These are phyloP conservation scores for Leucoraja erinaceus DNA, from an alignment of 2,113 vertebrate species.

Conservation along the genomic window DNA sequence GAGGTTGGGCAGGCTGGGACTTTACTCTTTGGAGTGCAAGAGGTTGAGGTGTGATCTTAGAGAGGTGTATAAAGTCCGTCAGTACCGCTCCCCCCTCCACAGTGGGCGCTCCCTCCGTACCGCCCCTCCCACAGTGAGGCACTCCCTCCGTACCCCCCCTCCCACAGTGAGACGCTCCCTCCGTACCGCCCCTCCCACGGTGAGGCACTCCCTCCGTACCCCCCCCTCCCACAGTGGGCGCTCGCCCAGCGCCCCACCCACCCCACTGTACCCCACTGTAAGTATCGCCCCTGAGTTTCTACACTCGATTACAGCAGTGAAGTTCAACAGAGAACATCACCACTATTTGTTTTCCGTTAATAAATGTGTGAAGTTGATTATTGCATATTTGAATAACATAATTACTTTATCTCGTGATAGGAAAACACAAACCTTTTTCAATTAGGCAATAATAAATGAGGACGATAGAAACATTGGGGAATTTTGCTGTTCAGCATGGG, in stretches of 20 bases:
- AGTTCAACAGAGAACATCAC: slow-evolving; percentile 1
- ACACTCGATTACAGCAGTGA: not conserved
- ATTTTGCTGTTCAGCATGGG: slow-evolving; percentile 22
- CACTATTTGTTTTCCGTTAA: slow-evolving; percentile 30
- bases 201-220: not conserved
- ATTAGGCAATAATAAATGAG: slow-evolving; percentile 32
- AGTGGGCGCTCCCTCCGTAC: not conserved
- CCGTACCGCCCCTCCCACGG: not conserved
- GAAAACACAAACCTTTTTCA: slow-evolving; percentile 1
- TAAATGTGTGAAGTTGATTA: slow-evolving; percentile 38
- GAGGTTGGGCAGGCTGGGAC: too few species aligned
- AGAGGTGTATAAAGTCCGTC: not conserved
- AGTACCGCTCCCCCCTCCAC: not conserved
- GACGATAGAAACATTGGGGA: slow-evolving; percentile 1
- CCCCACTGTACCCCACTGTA: not conserved
- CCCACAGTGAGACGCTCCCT: too few species aligned
- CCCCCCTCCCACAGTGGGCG: too few species aligned
- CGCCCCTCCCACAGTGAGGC: too few species aligned
- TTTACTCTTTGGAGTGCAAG: too few species aligned
- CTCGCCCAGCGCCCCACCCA: not conserved
- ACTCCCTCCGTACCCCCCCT: not conserved
- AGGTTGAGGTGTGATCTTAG: too few species aligned
- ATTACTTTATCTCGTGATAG: slow-evolving; percentile 20
- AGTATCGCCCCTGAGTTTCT: too few species aligned
- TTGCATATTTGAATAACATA: slow-evolving; percentile 19